phyloP scores from a whole-genome alignment of 1,140 invertebrate species.

The Gonatopus flavifemur region DNA sequence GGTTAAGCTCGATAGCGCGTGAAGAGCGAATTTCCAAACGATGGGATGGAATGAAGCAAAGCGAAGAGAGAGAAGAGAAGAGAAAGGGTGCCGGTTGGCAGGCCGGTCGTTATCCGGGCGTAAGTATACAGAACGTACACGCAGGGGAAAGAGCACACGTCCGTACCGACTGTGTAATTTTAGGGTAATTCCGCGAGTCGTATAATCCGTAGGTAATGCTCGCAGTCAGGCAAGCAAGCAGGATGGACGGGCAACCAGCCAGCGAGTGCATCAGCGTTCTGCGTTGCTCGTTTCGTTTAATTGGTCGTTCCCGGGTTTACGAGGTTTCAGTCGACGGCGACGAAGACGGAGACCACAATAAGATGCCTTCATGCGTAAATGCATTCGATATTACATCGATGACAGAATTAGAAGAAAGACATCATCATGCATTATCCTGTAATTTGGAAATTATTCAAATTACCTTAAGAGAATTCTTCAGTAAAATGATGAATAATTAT shows the following conservation, averaged over 20 bases:
- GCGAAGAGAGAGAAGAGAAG: not conserved
- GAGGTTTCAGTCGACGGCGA: conserved; percentile 40
- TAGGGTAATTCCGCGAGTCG: conserved; percentile 48
- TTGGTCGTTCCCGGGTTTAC: conserved; percentile 49
- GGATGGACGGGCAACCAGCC: conserved; percentile 28
- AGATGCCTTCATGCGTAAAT: no score
- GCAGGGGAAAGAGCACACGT: conserved; percentile 41
- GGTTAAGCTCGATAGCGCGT: no score
- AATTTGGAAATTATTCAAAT: no score
- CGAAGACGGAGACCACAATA: conserved; percentile 17
- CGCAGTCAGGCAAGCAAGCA: conserved; percentile 27
- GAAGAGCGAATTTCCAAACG: no score
- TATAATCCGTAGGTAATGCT: conserved; percentile 46
- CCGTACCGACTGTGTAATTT: conserved; percentile 48
- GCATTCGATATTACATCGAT: no score
- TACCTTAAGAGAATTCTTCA: no score
- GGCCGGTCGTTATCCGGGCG: conserved; percentile 36
- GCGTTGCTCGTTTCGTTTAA: conserved; percentile 49
- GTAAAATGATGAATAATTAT: no score
- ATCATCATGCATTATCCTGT: no score
- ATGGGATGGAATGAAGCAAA: no score
- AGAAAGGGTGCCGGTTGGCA: conserved; percentile 15
- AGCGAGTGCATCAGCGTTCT: conserved; percentile 47
- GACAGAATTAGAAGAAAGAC: no score
- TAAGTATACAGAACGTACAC: conserved; percentile 39